Evolutionary conservation across 2,888 invertebrate species (phyloP).

Genomic region (Lutraria lutraria): DNA sequence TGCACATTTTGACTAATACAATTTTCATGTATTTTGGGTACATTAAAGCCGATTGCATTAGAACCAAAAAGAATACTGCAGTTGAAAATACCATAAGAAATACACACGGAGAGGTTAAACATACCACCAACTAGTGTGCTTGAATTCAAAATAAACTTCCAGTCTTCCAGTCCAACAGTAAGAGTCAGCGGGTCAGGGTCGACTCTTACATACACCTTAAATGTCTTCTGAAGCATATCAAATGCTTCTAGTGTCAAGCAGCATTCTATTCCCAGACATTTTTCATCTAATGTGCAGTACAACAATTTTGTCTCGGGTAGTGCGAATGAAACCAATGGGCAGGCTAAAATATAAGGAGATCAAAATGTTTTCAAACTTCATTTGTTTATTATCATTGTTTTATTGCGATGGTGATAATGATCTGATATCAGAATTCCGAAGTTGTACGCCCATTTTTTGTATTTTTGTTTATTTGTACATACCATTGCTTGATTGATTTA

Average conservation of each 20-base stretch:
- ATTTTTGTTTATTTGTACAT: too few species aligned
- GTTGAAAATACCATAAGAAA: too few species aligned
- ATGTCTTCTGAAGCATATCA: constrained; percentile 75
- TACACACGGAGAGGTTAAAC: background rate
- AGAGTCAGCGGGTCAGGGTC: constrained; percentile 74
- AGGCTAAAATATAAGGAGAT: constrained; percentile 67
- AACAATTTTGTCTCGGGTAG: constrained; percentile 69
- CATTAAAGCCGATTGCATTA: too few species aligned
- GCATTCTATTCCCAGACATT: constrained; percentile 79
- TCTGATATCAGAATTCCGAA: too few species aligned
- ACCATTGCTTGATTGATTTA: too few species aligned
- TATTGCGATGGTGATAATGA: too few species aligned
- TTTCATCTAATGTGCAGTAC: constrained; percentile 76
- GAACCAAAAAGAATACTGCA: too few species aligned
- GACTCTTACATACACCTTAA: constrained; percentile 73
- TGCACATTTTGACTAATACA: too few species aligned
- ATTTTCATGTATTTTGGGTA: too few species aligned
- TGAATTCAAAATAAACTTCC: constrained; percentile 39
- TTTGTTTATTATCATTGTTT: too few species aligned
- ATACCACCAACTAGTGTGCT: constrained; percentile 32
- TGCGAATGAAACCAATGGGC: constrained; percentile 71
- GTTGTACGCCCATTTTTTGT: too few species aligned
- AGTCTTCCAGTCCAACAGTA: constrained; percentile 69
- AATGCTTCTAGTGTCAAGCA: constrained; percentile 77
- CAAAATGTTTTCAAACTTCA: background rate